phyloP scores from a whole-genome alignment of 1,140 invertebrate genomes.

The Battus philenor region DNA sequence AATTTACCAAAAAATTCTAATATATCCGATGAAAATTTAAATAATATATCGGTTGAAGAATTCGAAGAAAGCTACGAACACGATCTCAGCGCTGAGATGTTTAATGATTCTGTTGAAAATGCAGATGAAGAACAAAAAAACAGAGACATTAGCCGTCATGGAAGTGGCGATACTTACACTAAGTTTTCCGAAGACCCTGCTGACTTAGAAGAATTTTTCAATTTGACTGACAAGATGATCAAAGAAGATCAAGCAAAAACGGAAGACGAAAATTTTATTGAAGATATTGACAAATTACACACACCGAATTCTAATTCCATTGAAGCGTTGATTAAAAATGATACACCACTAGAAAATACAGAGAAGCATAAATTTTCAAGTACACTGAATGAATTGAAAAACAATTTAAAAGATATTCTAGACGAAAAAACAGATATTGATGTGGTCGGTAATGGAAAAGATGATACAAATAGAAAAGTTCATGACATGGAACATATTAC shows the following conservation, averaged over 20 bases:
- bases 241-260: constrained; percentile 28
- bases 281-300: constrained; percentile 41
- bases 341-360: constrained; percentile 8
- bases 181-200: constrained; percentile 58
- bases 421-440: constrained; percentile 17
- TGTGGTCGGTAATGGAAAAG: constrained; percentile 9
- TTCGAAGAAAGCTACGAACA: constrained; percentile 47
- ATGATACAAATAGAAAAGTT: constrained; percentile 28
- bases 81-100: constrained; percentile 42
- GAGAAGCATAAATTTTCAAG: constrained; percentile 42
- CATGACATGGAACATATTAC: constrained; percentile 63
- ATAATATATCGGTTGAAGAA: constrained; percentile 39
- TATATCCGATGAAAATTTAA: constrained; percentile 9
- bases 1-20: not conserved
- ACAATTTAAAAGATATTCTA: constrained; percentile 44
- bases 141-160: constrained; percentile 41
- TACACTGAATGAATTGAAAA: constrained; percentile 51
- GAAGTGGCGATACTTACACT: constrained; percentile 65
- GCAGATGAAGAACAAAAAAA: constrained; percentile 28
- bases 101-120: constrained; percentile 38
- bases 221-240: constrained; percentile 59
- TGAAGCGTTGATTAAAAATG: constrained; percentile 39
- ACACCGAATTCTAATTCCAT: constrained; percentile 58
- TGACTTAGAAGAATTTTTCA: constrained; percentile 63
- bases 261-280: constrained; percentile 28